These are phyloP conservation scores for Nephrotoma guestfalica DNA, from an alignment of 2,888 invertebrate genomes.

Conservation along the genomic window DNA sequence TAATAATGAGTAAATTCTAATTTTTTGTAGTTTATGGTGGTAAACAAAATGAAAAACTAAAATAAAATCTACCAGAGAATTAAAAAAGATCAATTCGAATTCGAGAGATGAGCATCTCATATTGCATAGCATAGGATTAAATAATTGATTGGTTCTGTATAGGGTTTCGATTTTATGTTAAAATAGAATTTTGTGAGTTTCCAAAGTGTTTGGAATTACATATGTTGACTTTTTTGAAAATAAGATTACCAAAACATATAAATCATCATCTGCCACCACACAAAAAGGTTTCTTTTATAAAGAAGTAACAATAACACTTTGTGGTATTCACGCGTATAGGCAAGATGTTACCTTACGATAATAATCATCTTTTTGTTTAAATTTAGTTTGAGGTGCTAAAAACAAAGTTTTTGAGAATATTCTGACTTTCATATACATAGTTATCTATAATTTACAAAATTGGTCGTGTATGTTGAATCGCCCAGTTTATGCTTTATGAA, in stretches of 20 bases:
- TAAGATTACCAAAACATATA: background rate
- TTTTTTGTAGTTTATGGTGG: background rate
- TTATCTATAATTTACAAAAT: background rate
- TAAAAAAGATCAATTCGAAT: background rate
- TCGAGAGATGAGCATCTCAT: background rate
- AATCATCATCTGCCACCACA: background rate
- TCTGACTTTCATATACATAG: background rate
- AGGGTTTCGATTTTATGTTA: background rate
- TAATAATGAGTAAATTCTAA: background rate
- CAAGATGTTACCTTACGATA: background rate
- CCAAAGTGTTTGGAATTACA: background rate
- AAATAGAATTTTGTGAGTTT: background rate
- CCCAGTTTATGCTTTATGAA: background rate
- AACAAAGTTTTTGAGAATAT: background rate
- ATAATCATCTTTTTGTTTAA: background rate
- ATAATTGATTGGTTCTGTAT: background rate
- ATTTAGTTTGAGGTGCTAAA: background rate
- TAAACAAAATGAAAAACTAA: background rate
- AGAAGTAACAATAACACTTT: background rate
- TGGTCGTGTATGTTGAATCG: background rate
- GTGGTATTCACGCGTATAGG: background rate
- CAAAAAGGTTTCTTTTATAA: background rate
- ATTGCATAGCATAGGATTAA: background rate
- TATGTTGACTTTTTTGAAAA: background rate
- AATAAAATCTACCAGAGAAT: background rate